Conservation (phyloP, 2,797 vertebrate genomes). For the Myotis pilosus region DNA sequence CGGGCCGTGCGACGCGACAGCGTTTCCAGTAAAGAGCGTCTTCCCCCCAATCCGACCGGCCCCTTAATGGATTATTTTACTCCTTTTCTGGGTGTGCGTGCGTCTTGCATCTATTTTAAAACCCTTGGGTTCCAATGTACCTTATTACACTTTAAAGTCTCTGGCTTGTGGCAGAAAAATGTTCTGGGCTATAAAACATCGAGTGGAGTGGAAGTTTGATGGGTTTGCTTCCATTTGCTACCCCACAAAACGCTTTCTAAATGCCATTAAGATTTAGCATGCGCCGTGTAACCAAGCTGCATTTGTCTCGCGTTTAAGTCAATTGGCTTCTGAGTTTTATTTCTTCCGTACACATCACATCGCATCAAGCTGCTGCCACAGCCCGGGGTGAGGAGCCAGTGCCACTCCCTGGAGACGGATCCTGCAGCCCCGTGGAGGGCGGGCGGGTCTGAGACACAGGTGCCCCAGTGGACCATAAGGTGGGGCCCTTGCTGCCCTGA, state of each 20-base stretch:
- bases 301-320: slow-evolving; percentile 82
- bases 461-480: background rate
- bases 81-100: slow-evolving; percentile 38
- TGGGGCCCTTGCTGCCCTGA: rapidly evolving
- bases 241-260: slow-evolving; percentile 85
- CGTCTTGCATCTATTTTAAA: slow-evolving; percentile 75
- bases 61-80: slow-evolving; percentile 66
- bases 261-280: slow-evolving; percentile 87
- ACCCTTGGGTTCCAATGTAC: slow-evolving; percentile 78
- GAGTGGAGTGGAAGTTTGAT: slow-evolving; percentile 84
- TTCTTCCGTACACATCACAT: slow-evolving; percentile 72
- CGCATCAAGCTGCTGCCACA: slow-evolving; percentile 71
- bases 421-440: background rate
- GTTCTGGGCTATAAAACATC: slow-evolving; percentile 85
- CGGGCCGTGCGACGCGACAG: background rate
- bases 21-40: slow-evolving; percentile 42
- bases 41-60: slow-evolving; percentile 63
- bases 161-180: slow-evolving; percentile 82
- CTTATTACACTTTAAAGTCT: slow-evolving; percentile 84
- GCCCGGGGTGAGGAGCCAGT: slow-evolving; percentile 51
- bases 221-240: slow-evolving; percentile 84
- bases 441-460: background rate
- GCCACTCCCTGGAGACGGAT: no score
- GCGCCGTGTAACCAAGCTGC: slow-evolving; percentile 80
- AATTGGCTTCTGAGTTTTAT: slow-evolving; percentile 83